Evolutionary conservation across 53 echinoderm and acorn worm genomes (phyloP).

Genomic region (Echinometra lucunter): DNA sequence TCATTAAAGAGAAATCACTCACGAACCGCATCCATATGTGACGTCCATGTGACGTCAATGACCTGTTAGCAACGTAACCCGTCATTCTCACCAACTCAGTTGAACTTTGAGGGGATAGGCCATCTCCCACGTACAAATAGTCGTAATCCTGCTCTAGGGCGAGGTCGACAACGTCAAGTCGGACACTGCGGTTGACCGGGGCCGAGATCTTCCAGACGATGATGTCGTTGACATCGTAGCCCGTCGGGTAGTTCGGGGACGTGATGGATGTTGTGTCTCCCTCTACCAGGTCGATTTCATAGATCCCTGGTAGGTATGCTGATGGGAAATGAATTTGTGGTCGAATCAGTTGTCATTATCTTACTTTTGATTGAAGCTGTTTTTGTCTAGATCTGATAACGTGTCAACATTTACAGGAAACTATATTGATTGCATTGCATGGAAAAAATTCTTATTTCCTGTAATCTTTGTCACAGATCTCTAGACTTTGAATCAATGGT

Average conservation of each 20-base stretch:
- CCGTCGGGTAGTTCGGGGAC: conserved; percentile 36
- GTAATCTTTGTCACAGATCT: no score
- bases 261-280: neutral
- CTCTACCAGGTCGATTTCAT: neutral
- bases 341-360: no score
- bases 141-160: neutral
- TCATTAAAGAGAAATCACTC: neutral
- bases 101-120: neutral
- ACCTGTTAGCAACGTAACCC: neutral
- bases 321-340: neutral
- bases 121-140: conserved; percentile 17
- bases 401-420: no score
- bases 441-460: no score
- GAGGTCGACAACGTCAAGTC: neutral
- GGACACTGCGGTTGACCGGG: conserved; percentile 13
- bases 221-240: neutral
- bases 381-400: no score
- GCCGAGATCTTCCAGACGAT: conserved; percentile 50
- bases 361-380: neutral
- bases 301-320: neutral
- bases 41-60: conserved; percentile 1
- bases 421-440: no score
- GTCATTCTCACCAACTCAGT: conserved; percentile 25
- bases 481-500: no score
- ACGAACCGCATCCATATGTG: conserved; percentile 27